phyloP scores from a whole-genome alignment of 2,888 invertebrate species.

The Neoaliturus tenellus region DNA sequence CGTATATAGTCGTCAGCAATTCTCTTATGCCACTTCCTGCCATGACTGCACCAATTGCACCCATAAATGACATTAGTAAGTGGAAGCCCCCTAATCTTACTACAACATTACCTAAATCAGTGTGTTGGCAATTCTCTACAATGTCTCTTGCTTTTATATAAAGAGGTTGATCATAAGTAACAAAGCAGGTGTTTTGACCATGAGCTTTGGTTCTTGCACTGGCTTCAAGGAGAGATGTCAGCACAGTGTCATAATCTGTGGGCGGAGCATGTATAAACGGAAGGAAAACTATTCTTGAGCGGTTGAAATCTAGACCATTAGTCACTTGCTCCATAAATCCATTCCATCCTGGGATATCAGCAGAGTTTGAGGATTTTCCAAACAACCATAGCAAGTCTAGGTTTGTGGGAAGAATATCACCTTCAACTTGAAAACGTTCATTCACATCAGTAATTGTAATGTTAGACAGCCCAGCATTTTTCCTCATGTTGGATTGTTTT shows the following conservation, averaged over 20 bases:
- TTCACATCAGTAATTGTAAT: background rate
- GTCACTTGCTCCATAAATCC: constrained; percentile 68
- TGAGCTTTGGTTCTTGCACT: constrained; percentile 60
- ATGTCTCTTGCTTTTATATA: constrained; percentile 69
- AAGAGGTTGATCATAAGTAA: constrained; percentile 70
- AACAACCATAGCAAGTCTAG: background rate
- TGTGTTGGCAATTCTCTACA: constrained; percentile 62
- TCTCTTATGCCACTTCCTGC: constrained; percentile 71
- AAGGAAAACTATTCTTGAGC: constrained; percentile 66
- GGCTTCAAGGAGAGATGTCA: constrained; percentile 67
- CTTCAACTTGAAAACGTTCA: background rate
- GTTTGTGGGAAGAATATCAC: background rate
- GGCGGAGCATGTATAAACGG: constrained; percentile 70
- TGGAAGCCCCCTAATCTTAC: constrained; percentile 69
- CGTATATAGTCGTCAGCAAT: constrained; percentile 66
- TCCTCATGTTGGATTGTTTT: background rate
- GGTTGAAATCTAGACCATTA: constrained; percentile 63
- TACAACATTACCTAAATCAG: constrained; percentile 58
- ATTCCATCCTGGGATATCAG: constrained; percentile 65
- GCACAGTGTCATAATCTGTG: constrained; percentile 68
- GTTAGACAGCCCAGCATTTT: constrained; percentile 33
- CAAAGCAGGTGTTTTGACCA: constrained; percentile 64
- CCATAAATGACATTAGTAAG: constrained; percentile 70
- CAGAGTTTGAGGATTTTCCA: background rate
- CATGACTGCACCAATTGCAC: constrained; percentile 70